A percentile compares a stretch with the other conserved stretches of the same genome.
These are phyloP conservation scores for Enteromius radiatus DNA, from an alignment of 2,797 vertebrate genomes.

Conservation along the genomic window DNA sequence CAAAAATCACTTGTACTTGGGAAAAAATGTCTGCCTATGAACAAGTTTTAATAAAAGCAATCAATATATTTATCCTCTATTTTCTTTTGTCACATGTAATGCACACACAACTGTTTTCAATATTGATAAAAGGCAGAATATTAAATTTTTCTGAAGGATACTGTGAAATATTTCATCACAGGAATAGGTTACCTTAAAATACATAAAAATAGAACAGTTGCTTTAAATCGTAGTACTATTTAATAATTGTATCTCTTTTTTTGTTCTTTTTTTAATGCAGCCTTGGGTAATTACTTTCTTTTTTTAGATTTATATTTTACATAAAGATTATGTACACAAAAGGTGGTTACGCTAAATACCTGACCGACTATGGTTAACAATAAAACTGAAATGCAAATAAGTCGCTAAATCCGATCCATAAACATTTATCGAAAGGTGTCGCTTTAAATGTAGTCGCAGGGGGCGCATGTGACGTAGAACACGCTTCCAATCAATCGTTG, in stretches of 20 bases:
- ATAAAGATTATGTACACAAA: not conserved
- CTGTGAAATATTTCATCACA: not conserved
- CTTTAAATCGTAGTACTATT: not conserved
- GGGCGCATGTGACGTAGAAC: slow-evolving; percentile 26
- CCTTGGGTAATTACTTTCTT: not conserved
- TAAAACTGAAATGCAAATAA: slow-evolving; percentile 9
- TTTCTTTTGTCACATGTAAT: slow-evolving; percentile 28
- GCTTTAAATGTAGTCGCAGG: slow-evolving; percentile 32
- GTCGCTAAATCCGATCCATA: not conserved
- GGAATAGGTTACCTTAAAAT: not conserved
- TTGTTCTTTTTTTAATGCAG: not conserved
- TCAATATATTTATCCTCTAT: slow-evolving; percentile 9
- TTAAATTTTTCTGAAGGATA: not conserved
- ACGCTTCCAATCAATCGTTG: slow-evolving; percentile 41
- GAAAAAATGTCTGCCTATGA: slow-evolving; percentile 49
- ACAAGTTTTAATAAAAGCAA: slow-evolving; percentile 51
- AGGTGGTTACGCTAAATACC: not conserved
- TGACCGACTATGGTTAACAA: not conserved
- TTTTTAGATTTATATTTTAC: not conserved
- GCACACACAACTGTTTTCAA: not conserved
- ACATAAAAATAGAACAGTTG: not conserved
- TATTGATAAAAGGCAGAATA: not conserved
- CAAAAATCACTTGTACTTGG: slow-evolving; percentile 47
- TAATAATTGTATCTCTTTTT: too few species aligned
- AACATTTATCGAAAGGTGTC: not conserved